A percentile compares a stretch with the other conserved stretches of the same genome.
Evolutionary conservation across 2,113 vertebrate species (phyloP).

Genomic region (Esox niger): DNA sequence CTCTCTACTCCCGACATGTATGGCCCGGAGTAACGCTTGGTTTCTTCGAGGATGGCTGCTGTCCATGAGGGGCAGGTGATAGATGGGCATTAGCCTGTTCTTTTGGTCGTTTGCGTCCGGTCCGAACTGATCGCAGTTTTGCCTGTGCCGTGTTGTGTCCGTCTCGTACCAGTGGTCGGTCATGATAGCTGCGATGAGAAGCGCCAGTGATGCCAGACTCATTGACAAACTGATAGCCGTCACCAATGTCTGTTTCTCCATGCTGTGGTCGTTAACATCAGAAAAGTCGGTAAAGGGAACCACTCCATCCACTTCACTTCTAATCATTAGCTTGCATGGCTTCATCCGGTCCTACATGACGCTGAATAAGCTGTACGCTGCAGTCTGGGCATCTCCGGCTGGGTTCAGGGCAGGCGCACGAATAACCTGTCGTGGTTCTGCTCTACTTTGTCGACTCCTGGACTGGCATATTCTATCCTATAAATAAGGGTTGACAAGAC

Average conservation of each 20-base stretch:
- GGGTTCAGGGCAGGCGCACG: background rate
- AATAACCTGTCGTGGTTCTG: background rate
- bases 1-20: conserved; percentile 4
- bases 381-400: background rate
- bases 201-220: background rate
- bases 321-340: background rate
- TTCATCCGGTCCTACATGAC: background rate
- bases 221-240: conserved; percentile 1
- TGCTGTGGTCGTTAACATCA: background rate
- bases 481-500: background rate
- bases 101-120: conserved; percentile 1
- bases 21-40: conserved; percentile 2
- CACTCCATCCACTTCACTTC: background rate
- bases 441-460: background rate
- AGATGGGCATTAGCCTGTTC: conserved; percentile 3
- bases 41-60: background rate
- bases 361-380: background rate
- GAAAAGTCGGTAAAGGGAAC: background rate
- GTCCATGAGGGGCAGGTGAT: conserved; percentile 3
- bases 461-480: background rate
- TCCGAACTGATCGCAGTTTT: background rate
- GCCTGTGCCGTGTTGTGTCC: conserved; percentile 4
- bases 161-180: conserved; percentile 8
- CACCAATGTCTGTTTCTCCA: conserved; percentile 8
- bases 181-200: conserved; percentile 1